phyloP scores from a whole-genome alignment of 2,888 invertebrate species.

The Drosophila colorata region DNA sequence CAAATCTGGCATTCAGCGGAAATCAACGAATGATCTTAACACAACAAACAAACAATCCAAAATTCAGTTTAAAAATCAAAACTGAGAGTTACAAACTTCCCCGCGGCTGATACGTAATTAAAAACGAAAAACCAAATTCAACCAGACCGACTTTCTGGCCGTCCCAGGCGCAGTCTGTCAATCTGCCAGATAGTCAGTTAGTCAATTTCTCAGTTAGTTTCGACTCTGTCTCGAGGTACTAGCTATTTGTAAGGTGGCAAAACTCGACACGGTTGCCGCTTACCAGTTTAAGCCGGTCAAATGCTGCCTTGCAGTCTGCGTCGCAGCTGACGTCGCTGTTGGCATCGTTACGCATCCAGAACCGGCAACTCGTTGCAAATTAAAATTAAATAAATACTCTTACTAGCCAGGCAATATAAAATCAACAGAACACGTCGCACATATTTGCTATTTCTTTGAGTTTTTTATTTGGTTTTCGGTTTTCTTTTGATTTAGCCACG shows the following conservation, averaged over 20 bases:
- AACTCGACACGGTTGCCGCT: conserved; percentile 53
- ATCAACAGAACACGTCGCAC: conserved; percentile 23
- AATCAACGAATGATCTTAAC: conserved; percentile 18
- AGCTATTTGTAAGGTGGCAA: conserved; percentile 30
- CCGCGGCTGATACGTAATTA: conserved; percentile 4
- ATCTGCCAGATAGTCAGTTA: conserved; percentile 5
- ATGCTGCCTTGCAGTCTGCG: conserved; percentile 43
- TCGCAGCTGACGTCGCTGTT: conserved; percentile 13
- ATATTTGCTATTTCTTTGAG: conserved; percentile 8
- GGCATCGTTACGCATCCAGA: conserved; percentile 27
- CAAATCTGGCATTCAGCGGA: conserved; percentile 30
- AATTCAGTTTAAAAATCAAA: conserved; percentile 1
- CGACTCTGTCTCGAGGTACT: conserved; percentile 19
- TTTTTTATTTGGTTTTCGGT: conserved; percentile 25
- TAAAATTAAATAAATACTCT: conserved; percentile 59
- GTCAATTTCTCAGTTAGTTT: conserved; percentile 12
- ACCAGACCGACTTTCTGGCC: conserved; percentile 2
- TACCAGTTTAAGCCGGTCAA: conserved; percentile 66
- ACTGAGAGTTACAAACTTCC: conserved; percentile 11
- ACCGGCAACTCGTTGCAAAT: conserved; percentile 38
- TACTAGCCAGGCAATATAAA: conserved; percentile 20
- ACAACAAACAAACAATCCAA: conserved; percentile 19
- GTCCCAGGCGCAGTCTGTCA: conserved; percentile 9
- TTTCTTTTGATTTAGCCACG: conserved; percentile 48
- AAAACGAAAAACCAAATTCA: conserved; percentile 11